Percentiles rank a stretch among this genome's conserved stretches.
These are phyloP conservation scores for Apus apus DNA, from an alignment of 2,113 vertebrate genomes.

Conservation along the genomic window DNA sequence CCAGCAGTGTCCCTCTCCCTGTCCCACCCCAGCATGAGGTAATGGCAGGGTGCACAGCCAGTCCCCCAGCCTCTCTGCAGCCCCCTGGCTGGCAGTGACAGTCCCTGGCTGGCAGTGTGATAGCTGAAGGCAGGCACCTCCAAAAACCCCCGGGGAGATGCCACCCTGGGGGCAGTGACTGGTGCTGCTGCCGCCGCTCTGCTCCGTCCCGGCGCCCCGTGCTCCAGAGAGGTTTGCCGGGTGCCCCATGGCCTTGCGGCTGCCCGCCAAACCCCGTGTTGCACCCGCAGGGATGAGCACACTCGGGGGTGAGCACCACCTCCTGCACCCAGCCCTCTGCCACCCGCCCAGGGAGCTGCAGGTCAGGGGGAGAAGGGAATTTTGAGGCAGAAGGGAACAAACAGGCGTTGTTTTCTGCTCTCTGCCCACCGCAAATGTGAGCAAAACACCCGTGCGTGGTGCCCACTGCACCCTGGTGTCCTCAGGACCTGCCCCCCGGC, in stretches of 20 bases:
- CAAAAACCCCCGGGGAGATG: not conserved
- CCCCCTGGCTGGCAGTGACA: not conserved
- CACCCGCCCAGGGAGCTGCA: not conserved
- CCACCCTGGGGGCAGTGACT: accelerated
- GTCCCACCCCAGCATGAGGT: accelerated
- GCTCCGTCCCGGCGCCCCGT: accelerated
- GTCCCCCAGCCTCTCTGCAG: accelerated
- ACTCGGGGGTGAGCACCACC: not conserved
- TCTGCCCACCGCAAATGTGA: accelerated
- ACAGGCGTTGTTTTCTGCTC: accelerated
- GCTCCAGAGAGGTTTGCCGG: not conserved
- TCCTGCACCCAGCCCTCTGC: accelerated
- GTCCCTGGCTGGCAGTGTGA: not conserved
- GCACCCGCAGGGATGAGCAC: accelerated
- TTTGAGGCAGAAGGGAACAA: not conserved
- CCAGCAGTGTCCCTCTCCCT: accelerated
- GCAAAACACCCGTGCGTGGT: not conserved
- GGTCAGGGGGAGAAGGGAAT: accelerated
- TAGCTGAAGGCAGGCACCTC: not conserved
- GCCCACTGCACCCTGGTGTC: not conserved
- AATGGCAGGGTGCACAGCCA: not conserved
- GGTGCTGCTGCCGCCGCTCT: accelerated
- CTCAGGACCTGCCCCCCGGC: not conserved
- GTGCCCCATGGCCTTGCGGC: not conserved
- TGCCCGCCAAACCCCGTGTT: not conserved